Evolutionary conservation across 1,140 invertebrate genomes (phyloP), one percentile per base, ranked within the genome.

Genomic region (Cydia splendana): DNA sequence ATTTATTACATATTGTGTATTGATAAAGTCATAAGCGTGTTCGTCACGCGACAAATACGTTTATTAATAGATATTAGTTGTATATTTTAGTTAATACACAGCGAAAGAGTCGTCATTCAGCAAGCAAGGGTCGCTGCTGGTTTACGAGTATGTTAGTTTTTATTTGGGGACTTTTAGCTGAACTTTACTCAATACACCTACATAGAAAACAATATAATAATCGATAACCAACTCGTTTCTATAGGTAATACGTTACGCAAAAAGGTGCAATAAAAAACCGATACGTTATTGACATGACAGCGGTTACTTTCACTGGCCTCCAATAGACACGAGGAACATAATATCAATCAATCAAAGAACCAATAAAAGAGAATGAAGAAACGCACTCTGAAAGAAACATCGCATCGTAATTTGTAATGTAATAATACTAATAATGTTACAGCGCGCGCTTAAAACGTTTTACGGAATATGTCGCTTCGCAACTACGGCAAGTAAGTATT

Each of bases 291-390:
- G 67, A 45, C 67, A 20, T 71, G 67, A 71, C 67, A 71, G 67
- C 67, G 67, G 67, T 71, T 71, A 71, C 67, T 71, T 71, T 71
- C 67, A 71, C 67, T 71, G 67, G 67, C 67, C 67, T 38, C 34
- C 42, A 71, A 45, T 71, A 71, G 67, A 71, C 34, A 38, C 34
- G 67, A 71, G 67, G 15, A 71, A 71, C 67, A 71, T 71, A 71
- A 71, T 71, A 71, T 18, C 67, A 71, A 45, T 71, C 67, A 71
- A 71, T 71, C 38, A 71, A 71, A 42, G 15, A n/a, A 42, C 67
- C 38, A 42, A 71, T 71, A n/a, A 38, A 42, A 34, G 67, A 71
- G 34, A 18, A 18, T 45, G n/a, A 71, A 42, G 45, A 71, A 71
- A 38, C 34, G 57, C 57, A 12, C 20, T 20, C 57, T 24, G n/a